Base-by-base conservation (phyloP, 1,140 invertebrate species). In the Chymomyza costata region DNA sequence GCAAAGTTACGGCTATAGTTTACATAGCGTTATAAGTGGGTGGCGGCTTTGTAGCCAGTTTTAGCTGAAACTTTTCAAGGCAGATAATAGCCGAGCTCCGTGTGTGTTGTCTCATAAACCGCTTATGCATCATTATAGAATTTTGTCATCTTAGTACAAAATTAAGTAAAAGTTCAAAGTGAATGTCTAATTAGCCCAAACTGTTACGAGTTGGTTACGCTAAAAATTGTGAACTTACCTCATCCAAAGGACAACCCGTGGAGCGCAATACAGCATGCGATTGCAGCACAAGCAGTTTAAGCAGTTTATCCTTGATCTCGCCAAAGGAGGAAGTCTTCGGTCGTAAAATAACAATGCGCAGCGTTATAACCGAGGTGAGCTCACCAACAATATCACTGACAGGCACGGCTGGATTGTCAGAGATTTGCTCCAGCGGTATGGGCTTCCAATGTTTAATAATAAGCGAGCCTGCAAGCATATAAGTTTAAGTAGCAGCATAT, bases 371-470 rank as follows among this genome's bases (percentile, higher is more conserved):
- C 1, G 94, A 95, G 1, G 94, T 95, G 53, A 98, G 84, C 86
- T 98, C 96, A 1, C 95, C 94, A 16, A 98, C 87, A 41, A 98
- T 95, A 73, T 98, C 95, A 13, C 94, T 95, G 0, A 98, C 93
- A 0, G 95, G 97, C 25, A 94, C 90, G 5, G 93, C 85, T 0
- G 92, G 91, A 58, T 93, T 93, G 58, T 97, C 95, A 2, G 94
- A 94, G 52, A 98, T 95, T 66, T 93, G 92, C 60, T 97, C 95
- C 84, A 97, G 92, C 2, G 92, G 90, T 28, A 98, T 85, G 1
- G 96, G 94, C 84, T 95, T 95, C 96, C 96, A 97, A 73, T 97
- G 97, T 81, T 95, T 94, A 65, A 98, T 93, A 10, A 96, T 92
- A 32, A 98, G 91, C 30, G 93, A 93, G 60, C 94, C 95, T 92